Evolutionary conservation across 2,888 invertebrate species (phyloP).

Genomic region (Amorpha juglandis): DNA sequence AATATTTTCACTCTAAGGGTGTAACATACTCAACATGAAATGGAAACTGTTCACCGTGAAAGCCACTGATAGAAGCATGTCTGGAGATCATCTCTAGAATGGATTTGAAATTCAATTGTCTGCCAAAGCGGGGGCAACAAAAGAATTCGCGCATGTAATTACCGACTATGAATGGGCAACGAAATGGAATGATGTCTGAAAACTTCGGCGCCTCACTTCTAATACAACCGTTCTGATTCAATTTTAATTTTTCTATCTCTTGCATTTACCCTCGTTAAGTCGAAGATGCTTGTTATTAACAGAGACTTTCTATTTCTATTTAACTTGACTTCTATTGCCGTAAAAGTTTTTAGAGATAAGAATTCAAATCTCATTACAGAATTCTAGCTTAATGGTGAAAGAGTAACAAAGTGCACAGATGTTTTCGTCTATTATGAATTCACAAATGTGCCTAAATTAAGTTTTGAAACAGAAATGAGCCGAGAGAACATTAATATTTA

Average conservation of each 20-base stretch:
- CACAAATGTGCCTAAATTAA: neutral
- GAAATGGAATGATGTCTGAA: constrained; percentile 67
- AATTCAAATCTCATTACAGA: neutral
- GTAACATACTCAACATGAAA: constrained; percentile 12
- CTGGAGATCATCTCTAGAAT: constrained; percentile 52
- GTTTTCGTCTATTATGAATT: neutral
- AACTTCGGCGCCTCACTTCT: constrained; percentile 57
- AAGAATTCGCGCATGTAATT: constrained; percentile 68
- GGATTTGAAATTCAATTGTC: constrained; percentile 67
- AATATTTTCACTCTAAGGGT: neutral
- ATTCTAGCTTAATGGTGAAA: no score
- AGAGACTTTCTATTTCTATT: neutral
- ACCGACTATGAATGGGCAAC: constrained; percentile 58
- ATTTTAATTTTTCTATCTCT: constrained; percentile 22
- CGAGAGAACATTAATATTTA: no score
- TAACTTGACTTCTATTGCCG: neutral
- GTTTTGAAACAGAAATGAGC: no score
- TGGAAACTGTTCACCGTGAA: constrained; percentile 6
- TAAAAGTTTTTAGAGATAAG: constrained; percentile 5
- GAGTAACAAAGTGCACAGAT: no score
- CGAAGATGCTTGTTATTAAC: constrained; percentile 8
- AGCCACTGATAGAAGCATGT: constrained; percentile 11
- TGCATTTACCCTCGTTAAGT: constrained; percentile 13
- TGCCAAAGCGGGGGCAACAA: constrained; percentile 61
- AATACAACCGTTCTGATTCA: constrained; percentile 9